Evolutionary conservation across 2,888 invertebrate species (phyloP).

Genomic region (Frankliniella intonsa): DNA sequence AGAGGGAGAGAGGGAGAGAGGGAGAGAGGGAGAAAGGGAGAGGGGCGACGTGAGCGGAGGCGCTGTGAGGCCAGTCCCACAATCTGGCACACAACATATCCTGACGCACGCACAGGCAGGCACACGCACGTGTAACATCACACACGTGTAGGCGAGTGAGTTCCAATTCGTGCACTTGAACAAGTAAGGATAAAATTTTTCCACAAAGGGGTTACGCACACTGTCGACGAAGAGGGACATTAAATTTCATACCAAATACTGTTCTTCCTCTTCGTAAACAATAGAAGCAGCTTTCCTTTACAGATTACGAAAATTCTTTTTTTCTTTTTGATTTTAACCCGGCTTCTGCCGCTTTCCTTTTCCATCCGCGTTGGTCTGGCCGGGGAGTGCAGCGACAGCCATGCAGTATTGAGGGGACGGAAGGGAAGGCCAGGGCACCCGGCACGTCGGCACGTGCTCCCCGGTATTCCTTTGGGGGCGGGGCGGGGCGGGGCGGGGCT

Average conservation of each 20-base stretch:
- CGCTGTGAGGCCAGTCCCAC: neutral
- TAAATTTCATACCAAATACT: too few relatives aligned
- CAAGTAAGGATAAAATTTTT: too few relatives aligned
- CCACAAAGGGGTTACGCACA: too few relatives aligned
- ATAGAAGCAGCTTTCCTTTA: too few relatives aligned
- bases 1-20: neutral
- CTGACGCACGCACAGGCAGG: neutral
- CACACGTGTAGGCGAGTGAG: too few relatives aligned
- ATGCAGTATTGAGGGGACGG: neutral
- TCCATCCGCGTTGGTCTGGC: too few relatives aligned
- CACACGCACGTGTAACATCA: neutral
- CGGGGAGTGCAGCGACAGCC: neutral
- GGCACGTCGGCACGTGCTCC: neutral
- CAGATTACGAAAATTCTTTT: too few relatives aligned
- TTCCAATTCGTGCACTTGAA: too few relatives aligned
- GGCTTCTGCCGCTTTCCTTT: too few relatives aligned
- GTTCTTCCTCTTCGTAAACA: too few relatives aligned
- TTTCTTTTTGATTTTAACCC: too few relatives aligned
- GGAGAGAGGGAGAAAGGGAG: neutral
- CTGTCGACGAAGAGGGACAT: too few relatives aligned
- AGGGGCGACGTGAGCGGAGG: neutral
- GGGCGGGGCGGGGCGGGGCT: neutral
- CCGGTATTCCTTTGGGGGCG: slow-evolving; percentile 5
- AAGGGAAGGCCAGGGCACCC: neutral
- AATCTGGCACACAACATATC: neutral